phyloP scores from a whole-genome alignment of 2,797 vertebrate species.

The Ceyx erithaca region DNA sequence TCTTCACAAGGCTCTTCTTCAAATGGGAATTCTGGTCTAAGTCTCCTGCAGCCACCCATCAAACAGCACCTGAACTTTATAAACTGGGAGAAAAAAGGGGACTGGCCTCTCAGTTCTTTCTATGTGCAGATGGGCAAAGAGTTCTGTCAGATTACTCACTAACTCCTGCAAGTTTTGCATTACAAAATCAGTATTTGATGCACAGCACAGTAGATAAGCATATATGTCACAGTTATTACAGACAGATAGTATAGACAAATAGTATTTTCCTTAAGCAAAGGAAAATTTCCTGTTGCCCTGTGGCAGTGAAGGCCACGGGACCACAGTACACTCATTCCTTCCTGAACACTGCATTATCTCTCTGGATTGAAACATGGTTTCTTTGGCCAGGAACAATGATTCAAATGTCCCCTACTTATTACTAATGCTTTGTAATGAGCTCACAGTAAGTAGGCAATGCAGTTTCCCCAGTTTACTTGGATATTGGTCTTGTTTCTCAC shows the following conservation, averaged over 20 bases:
- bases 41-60: background rate
- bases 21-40: background rate
- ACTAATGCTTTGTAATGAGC: background rate
- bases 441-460: background rate
- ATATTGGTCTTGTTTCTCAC: background rate
- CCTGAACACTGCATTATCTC: background rate
- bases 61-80: background rate
- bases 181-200: background rate
- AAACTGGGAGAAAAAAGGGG: background rate
- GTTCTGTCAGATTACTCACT: background rate
- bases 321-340: background rate
- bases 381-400: background rate
- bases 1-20: background rate
- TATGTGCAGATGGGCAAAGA: background rate
- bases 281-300: background rate
- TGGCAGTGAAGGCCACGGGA: background rate
- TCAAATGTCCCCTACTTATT: background rate
- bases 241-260: background rate
- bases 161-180: background rate
- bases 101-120: background rate
- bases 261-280: background rate
- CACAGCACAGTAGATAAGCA: background rate
- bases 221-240: rapidly evolving
- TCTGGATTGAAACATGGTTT: background rate
- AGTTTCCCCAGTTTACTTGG: background rate